phyloP scores from a whole-genome alignment of 2,797 vertebrate genomes.

The Pelobates cultripes region DNA sequence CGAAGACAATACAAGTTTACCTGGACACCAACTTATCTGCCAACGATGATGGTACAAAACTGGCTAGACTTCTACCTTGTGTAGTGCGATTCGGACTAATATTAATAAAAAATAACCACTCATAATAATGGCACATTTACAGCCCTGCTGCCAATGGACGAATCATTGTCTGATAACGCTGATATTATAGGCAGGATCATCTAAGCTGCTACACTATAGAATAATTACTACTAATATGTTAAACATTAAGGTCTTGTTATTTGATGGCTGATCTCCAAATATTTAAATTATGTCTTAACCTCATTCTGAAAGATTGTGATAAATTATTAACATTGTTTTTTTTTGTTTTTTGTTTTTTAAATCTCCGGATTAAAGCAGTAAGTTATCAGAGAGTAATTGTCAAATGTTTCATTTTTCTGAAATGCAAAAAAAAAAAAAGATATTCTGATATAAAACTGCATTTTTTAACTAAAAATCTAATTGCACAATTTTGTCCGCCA shows the following conservation, averaged over 20 bases:
- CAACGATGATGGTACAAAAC: too few relatives aligned
- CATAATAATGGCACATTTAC: not conserved
- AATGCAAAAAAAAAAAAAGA: too few relatives aligned
- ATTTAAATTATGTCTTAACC: slow-evolving; percentile 22
- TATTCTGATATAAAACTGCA: too few relatives aligned
- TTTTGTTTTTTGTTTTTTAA: slow-evolving; percentile 41
- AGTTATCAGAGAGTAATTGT: too few relatives aligned
- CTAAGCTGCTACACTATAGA: slow-evolving; percentile 18
- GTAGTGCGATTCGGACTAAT: too few relatives aligned
- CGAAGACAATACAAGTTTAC: too few relatives aligned
- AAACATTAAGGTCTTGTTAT: slow-evolving; percentile 24
- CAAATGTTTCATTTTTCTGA: too few relatives aligned
- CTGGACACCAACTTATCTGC: too few relatives aligned
- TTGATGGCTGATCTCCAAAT: slow-evolving; percentile 1
- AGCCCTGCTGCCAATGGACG: not conserved
- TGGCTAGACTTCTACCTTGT: too few relatives aligned
- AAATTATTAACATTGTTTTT: slow-evolving; percentile 46
- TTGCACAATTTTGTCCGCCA: too few relatives aligned
- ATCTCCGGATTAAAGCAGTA: slow-evolving; percentile 21
- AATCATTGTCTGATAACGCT: slow-evolving; percentile 32
- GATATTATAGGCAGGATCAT: slow-evolving; percentile 16
- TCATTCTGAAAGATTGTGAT: slow-evolving; percentile 35
- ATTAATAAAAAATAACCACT: too few relatives aligned
- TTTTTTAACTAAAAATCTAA: too few relatives aligned
- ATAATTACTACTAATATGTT: slow-evolving; percentile 5